phyloP scores from a whole-genome alignment of 2,797 vertebrate species.

The Poeciliopsis presidionis region DNA sequence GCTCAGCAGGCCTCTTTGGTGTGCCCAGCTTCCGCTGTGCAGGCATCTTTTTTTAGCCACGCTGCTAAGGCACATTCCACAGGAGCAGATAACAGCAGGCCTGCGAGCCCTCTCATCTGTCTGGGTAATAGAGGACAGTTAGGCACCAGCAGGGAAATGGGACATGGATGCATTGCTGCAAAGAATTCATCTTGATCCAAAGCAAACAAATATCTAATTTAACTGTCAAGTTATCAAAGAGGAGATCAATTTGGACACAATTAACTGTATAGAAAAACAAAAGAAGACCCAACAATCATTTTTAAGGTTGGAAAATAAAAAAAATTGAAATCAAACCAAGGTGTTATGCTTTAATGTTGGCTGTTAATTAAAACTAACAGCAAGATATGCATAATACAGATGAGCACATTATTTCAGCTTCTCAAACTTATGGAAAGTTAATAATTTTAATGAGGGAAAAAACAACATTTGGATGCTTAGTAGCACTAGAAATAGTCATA shows the following conservation, averaged over 20 bases:
- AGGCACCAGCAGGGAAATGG: slow-evolving; percentile 46
- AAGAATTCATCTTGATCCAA: background rate
- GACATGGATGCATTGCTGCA: slow-evolving; percentile 32
- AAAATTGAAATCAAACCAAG: background rate
- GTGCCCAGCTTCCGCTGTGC: slow-evolving; percentile 62
- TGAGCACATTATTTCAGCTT: background rate
- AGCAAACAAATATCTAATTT: slow-evolving; percentile 1
- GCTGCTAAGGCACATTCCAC: slow-evolving; percentile 82
- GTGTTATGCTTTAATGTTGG: background rate
- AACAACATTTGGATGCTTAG: background rate
- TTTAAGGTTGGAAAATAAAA: background rate
- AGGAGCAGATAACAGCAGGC: slow-evolving; percentile 77
- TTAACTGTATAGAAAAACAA: background rate
- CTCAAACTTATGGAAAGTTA: background rate
- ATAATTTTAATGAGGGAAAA: background rate
- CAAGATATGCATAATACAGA: background rate
- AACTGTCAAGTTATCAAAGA: background rate
- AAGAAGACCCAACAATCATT: background rate
- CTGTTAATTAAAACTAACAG: background rate
- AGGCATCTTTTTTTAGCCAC: slow-evolving; percentile 81
- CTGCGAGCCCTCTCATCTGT: slow-evolving; percentile 46
- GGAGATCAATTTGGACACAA: background rate
- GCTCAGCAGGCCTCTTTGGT: slow-evolving; percentile 65
- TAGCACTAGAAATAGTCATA: background rate
- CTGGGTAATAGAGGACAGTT: slow-evolving; percentile 23